Conservation (phyloP, 2,888 invertebrate genomes). For the Camponotus fellah region DNA sequence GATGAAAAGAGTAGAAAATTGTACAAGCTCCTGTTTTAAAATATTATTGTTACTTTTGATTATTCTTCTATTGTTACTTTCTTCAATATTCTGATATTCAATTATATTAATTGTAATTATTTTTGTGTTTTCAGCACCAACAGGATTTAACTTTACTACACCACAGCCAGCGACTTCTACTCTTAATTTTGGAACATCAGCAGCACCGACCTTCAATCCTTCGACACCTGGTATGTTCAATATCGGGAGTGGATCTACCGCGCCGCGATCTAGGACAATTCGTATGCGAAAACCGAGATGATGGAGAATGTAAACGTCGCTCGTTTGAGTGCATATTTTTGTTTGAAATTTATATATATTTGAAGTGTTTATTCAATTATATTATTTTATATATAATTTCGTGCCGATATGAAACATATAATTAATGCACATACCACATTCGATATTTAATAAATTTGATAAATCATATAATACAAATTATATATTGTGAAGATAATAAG, state of each 20-base stretch:
- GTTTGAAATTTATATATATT: not conserved
- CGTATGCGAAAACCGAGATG: conserved; percentile 85
- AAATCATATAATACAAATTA: conserved; percentile 18
- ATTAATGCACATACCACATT: not conserved
- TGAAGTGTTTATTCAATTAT: conserved; percentile 31
- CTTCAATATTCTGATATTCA: not conserved
- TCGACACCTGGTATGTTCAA: conserved; percentile 85
- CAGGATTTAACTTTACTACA: conserved; percentile 83
- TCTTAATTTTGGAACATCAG: conserved; percentile 77
- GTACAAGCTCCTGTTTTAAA: not conserved
- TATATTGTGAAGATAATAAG: conserved; percentile 18
- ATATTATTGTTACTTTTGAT: not conserved
- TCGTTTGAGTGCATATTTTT: conserved; percentile 25
- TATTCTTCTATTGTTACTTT: no score
- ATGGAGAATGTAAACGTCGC: conserved; percentile 83
- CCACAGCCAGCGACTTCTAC: conserved; percentile 76
- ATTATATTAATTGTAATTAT: conserved; percentile 1
- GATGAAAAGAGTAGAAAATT: not conserved
- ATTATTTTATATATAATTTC: conserved; percentile 19
- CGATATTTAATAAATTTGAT: conserved; percentile 39
- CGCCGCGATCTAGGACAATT: conserved; percentile 84
- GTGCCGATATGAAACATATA: not conserved
- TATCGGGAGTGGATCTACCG: conserved; percentile 86
- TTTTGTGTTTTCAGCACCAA: conserved; percentile 57
- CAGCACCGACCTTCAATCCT: conserved; percentile 75